A percentile compares a stretch with the other conserved stretches of the same genome.
Conservation (phyloP, 30 jellyfish, hydroid and myxozoan genomes). For the Chrysaora quinquecirrha region DNA sequence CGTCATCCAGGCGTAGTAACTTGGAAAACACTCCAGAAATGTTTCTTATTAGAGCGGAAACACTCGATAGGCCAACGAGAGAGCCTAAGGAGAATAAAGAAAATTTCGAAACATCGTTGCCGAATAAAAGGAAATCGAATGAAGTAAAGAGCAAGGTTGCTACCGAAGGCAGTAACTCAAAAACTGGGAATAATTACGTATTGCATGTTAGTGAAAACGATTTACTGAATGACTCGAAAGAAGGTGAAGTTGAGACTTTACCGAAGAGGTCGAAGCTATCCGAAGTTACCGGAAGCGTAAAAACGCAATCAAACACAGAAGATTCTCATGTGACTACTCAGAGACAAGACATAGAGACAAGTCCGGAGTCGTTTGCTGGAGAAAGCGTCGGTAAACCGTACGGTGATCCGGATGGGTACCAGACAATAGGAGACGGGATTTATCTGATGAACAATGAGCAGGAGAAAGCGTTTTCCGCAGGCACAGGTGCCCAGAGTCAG, state of each 20-base stretch:
- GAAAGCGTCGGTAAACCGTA: slow-evolving; percentile 79
- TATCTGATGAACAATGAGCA: slow-evolving; percentile 69
- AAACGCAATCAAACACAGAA: background rate
- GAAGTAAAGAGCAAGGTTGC: slow-evolving; percentile 14
- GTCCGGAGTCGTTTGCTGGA: slow-evolving; percentile 71
- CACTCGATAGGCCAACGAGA: slow-evolving; percentile 6
- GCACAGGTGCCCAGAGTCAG: slow-evolving; percentile 1
- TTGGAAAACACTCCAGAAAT: background rate
- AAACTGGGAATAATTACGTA: background rate
- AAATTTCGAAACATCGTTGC: background rate
- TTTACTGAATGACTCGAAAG: background rate
- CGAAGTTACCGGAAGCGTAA: background rate
- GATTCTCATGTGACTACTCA: slow-evolving; percentile 6
- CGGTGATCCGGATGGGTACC: slow-evolving; percentile 96
- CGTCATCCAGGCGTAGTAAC: background rate
- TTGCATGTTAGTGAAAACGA: background rate
- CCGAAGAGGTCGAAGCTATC: background rate
- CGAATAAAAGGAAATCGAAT: background rate
- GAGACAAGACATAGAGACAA: slow-evolving; percentile 65
- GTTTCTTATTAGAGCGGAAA: background rate
- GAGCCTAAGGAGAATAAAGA: background rate
- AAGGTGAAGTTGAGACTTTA: background rate
- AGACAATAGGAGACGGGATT: slow-evolving; percentile 92
- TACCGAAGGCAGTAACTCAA: background rate
- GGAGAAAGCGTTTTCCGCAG: slow-evolving; percentile 47